These are phyloP conservation scores for Phrynocephalus forsythii DNA, from an alignment of 2,797 vertebrate species.

Conservation along the genomic window DNA sequence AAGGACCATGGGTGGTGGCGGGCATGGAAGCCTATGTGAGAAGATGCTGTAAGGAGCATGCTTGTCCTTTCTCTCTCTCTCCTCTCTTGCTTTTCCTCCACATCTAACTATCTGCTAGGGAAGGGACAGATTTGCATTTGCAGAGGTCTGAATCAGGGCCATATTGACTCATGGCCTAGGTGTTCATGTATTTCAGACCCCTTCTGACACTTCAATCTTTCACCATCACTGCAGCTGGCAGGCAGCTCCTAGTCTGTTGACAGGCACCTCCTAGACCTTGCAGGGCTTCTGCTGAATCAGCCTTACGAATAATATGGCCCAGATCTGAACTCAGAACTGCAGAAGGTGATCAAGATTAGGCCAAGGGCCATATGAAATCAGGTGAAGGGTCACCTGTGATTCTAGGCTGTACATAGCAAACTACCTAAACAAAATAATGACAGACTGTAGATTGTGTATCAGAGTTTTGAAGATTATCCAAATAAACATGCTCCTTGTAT, in stretches of 20 bases:
- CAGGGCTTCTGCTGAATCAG: no score
- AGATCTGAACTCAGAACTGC: neutral
- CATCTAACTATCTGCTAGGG: neutral
- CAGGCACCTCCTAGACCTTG: no score
- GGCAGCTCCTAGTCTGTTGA: no score
- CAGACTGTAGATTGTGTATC: no score
- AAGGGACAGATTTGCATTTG: neutral
- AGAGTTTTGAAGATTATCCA: neutral
- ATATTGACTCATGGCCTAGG: no score
- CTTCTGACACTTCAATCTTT: no score
- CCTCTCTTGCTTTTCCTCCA: neutral
- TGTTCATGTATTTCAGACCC: no score
- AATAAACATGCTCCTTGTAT: neutral
- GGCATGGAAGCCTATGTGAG: no score
- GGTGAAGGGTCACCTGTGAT: neutral
- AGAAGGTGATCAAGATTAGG: neutral
- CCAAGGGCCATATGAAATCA: neutral
- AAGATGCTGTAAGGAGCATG: neutral
- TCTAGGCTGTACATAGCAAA: neutral
- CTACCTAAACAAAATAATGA: neutral
- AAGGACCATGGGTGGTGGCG: no score
- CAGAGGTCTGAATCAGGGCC: neutral
- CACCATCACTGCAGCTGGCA: no score
- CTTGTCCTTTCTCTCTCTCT: neutral
- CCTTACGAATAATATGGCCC: no score